A percentile compares a stretch with the other conserved stretches of the same genome.
Conservation (phyloP, 2,797 vertebrate genomes). For the Chelonia mydas region DNA sequence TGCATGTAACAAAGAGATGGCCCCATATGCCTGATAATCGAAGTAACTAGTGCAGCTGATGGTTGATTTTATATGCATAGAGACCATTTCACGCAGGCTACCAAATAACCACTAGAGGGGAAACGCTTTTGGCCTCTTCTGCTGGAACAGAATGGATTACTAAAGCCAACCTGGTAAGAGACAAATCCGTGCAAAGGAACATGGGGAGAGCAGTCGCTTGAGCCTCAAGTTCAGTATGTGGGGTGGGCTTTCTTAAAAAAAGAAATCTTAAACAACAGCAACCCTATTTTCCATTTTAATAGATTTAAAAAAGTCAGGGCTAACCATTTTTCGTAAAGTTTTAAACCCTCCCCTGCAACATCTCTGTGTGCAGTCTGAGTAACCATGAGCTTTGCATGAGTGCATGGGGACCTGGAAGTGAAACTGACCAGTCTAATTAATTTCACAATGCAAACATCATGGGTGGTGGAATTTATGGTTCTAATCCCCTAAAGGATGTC, state of each 20-base stretch:
- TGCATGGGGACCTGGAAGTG: neutral
- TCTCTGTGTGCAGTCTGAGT: neutral
- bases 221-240: neutral
- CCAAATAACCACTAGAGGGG: neutral
- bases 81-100: neutral
- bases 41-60: neutral
- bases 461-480: neutral
- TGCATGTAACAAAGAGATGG: neutral
- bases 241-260: neutral
- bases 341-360: neutral
- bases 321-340: neutral
- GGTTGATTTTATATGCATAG: neutral
- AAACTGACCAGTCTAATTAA: neutral
- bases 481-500: neutral
- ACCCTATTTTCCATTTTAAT: neutral
- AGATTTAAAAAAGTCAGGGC: neutral
- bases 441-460: neutral
- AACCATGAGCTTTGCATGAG: neutral
- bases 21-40: neutral
- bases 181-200: neutral
- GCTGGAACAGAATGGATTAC: neutral
- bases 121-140: neutral
- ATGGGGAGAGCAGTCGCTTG: neutral
- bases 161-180: neutral
- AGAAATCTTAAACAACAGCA: too few relatives aligned